Percentiles rank a stretch among this genome's conserved stretches.
Evolutionary conservation across 2,888 invertebrate genomes (phyloP).

Genomic region (Lasioglossum pauxillum): DNA sequence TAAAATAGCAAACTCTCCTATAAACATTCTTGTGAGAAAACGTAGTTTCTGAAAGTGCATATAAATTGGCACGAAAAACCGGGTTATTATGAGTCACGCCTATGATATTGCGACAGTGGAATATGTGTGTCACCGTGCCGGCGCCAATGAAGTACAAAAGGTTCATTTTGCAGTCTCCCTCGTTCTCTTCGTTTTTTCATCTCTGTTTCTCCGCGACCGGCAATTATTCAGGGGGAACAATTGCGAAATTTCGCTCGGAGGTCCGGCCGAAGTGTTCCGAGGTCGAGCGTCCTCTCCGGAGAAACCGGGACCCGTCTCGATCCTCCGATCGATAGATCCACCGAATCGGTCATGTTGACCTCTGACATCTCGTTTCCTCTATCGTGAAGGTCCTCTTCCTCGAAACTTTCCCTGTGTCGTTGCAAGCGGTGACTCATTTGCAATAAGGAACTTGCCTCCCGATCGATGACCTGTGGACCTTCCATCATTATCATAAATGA

Average conservation of each 20-base stretch:
- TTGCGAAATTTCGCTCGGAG: conserved; percentile 34
- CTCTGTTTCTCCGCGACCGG: not conserved
- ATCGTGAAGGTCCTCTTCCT: not conserved
- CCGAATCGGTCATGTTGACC: not conserved
- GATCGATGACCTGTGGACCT: not conserved
- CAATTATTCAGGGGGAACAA: not conserved
- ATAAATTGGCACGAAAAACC: not conserved
- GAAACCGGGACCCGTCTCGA: conserved; percentile 32
- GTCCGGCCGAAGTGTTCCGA: conserved; percentile 20
- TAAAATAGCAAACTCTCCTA: not conserved
- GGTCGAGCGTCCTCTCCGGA: conserved; percentile 30
- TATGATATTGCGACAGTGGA: not conserved
- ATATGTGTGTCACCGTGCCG: not conserved
- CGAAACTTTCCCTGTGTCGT: not conserved
- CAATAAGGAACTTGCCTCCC: not conserved
- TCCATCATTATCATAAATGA: too few species aligned
- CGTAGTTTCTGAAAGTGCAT: not conserved
- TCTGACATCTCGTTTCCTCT: not conserved
- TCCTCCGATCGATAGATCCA: conserved; percentile 9
- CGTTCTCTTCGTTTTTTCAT: not conserved
- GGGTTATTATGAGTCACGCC: not conserved
- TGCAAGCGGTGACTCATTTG: not conserved
- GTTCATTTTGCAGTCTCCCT: not conserved
- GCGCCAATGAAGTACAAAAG: not conserved
- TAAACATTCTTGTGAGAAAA: not conserved